Percentiles rank a stretch among this genome's conserved stretches.
These are phyloP conservation scores for Ormyrus nitidulus DNA, from an alignment of 2,888 invertebrate genomes.

Conservation along the genomic window DNA sequence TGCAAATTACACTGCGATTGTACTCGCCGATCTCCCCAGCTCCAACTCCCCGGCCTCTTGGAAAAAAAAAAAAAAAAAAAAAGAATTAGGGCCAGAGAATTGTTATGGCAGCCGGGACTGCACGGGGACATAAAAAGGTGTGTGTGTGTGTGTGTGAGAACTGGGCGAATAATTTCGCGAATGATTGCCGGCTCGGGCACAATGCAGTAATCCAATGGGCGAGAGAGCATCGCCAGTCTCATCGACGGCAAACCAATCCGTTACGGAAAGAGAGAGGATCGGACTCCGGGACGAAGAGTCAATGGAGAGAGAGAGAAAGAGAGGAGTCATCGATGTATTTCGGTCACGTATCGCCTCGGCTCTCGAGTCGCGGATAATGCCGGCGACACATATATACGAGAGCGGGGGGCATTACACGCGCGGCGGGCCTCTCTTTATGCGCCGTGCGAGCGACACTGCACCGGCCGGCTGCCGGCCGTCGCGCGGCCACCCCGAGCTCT, in stretches of 20 bases:
- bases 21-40: background rate
- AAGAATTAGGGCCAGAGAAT: background rate
- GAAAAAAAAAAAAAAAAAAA: background rate
- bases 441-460: background rate
- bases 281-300: constrained; percentile 53
- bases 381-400: background rate
- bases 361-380: constrained; percentile 51
- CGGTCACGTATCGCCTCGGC: constrained; percentile 60
- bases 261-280: constrained; percentile 24
- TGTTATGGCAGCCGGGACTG: too few species aligned
- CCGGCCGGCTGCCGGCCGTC: too few species aligned
- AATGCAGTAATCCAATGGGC: constrained; percentile 48
- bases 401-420: background rate
- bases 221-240: background rate
- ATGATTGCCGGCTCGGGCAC: constrained; percentile 43
- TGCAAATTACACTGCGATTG: constrained; percentile 36
- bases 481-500: too few species aligned
- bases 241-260: background rate
- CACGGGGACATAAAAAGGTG: background rate
- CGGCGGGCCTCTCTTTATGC: background rate
- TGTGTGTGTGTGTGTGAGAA: background rate
- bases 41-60: too few species aligned
- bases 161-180: constrained; percentile 50
- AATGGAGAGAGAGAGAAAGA: constrained; percentile 32
- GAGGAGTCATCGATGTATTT: constrained; percentile 60